Evolutionary conservation across 2,113 vertebrate genomes (phyloP).

Genomic region (Scomber colias): DNA sequence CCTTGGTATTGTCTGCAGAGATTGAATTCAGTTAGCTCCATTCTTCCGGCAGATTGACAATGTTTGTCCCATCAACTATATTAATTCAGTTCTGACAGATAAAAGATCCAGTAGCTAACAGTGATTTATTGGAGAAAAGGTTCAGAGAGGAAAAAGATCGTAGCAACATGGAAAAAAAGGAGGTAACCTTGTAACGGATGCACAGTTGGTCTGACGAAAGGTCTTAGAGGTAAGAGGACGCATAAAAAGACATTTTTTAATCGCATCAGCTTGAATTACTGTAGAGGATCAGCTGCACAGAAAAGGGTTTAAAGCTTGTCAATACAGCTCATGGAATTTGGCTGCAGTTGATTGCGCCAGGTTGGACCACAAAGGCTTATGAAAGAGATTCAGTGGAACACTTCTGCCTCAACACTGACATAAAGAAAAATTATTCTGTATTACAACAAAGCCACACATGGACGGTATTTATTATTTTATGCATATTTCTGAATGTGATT

Average conservation of each 20-base stretch:
- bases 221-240: constrained; percentile 54
- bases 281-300: constrained; percentile 55
- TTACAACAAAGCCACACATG: constrained; percentile 24
- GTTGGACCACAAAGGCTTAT: constrained; percentile 50
- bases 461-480: constrained; percentile 2
- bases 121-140: constrained; percentile 78
- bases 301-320: constrained; percentile 42
- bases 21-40: constrained; percentile 84
- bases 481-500: too few species aligned
- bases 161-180: constrained; percentile 39
- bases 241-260: constrained; percentile 68
- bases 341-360: constrained; percentile 56
- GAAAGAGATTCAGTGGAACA: constrained; percentile 50
- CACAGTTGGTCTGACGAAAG: constrained; percentile 67
- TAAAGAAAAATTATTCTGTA: constrained; percentile 19
- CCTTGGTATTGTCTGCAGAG: constrained; percentile 80
- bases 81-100: constrained; percentile 85
- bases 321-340: constrained; percentile 59
- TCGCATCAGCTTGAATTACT: constrained; percentile 71
- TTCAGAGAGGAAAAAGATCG: constrained; percentile 54
- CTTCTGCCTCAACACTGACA: constrained; percentile 27
- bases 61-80: constrained; percentile 84
- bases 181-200: constrained; percentile 64
- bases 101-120: constrained; percentile 83
- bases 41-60: constrained; percentile 86